These are phyloP conservation scores for Choristoneura fumiferana DNA, from an alignment of 1,140 invertebrate species.

Conservation along the genomic window DNA sequence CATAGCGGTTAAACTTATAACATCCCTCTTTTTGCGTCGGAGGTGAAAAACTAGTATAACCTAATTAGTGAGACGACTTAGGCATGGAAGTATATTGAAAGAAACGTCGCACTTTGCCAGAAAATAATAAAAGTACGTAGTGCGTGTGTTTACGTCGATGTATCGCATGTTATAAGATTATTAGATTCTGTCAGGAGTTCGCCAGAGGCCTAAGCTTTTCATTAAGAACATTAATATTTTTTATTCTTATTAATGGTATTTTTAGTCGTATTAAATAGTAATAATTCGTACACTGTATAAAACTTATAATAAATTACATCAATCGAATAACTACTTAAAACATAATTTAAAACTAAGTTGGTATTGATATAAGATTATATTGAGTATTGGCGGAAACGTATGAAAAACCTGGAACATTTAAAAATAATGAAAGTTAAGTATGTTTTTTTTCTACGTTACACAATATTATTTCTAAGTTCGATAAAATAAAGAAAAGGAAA, in stretches of 20 bases:
- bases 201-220: background rate
- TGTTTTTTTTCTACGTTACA: background rate
- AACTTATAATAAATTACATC: conserved; percentile 18
- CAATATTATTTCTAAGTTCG: background rate
- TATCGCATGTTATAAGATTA: too few species aligned
- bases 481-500: conserved; percentile 23
- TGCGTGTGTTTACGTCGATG: too few species aligned
- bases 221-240: too few species aligned
- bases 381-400: conserved; percentile 39
- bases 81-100: too few species aligned
- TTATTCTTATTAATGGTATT: background rate
- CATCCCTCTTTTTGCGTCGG: too few species aligned
- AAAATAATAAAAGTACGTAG: too few species aligned
- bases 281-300: conserved; percentile 5
- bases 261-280: background rate
- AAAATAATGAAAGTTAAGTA: too few species aligned
- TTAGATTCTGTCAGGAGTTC: too few species aligned
- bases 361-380: conserved; percentile 18
- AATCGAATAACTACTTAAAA: conserved; percentile 19
- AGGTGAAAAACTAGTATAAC: too few species aligned
- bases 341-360: conserved; percentile 29
- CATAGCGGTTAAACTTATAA: too few species aligned
- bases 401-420: conserved; percentile 24
- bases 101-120: too few species aligned
- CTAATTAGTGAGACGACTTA: too few species aligned